phyloP scores from a whole-genome alignment of 2,113 vertebrate genomes.

The Chionodraco myersi region DNA sequence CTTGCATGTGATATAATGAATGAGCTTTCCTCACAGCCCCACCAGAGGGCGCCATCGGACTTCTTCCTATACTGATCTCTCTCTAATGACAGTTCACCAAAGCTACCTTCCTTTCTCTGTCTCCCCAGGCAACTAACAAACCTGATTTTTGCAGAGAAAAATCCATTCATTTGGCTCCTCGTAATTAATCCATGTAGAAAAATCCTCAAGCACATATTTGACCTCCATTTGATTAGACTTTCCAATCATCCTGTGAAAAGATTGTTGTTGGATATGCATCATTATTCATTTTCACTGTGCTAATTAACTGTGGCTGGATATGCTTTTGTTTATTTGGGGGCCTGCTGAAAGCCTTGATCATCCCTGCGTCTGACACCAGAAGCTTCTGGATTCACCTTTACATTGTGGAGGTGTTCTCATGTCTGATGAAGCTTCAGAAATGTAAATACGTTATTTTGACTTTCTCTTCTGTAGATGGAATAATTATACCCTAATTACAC shows the following conservation, averaged over 20 bases:
- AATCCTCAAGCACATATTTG: neutral
- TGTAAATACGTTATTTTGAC: neutral
- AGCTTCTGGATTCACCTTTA: neutral
- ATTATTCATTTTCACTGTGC: neutral
- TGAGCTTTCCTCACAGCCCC: neutral
- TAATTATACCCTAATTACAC: neutral
- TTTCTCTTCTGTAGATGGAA: neutral
- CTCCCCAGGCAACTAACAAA: slow-evolving; percentile 27
- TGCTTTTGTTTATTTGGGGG: neutral
- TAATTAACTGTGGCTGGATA: neutral
- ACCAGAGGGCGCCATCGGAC: slow-evolving; percentile 51
- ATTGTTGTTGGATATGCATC: neutral
- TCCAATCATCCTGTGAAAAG: neutral
- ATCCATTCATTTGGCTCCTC: neutral
- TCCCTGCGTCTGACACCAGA: slow-evolving; percentile 2
- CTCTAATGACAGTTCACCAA: neutral
- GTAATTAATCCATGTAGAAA: neutral
- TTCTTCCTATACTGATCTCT: neutral
- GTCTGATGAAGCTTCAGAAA: neutral
- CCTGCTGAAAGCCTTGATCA: neutral
- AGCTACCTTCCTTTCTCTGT: neutral
- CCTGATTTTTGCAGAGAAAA: neutral
- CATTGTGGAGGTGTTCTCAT: neutral
- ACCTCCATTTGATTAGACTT: neutral
- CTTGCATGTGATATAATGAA: slow-evolving; percentile 2